phyloP scores from a whole-genome alignment of 53 echinoderm and acorn worm species.

The Echinometra lucunter region DNA sequence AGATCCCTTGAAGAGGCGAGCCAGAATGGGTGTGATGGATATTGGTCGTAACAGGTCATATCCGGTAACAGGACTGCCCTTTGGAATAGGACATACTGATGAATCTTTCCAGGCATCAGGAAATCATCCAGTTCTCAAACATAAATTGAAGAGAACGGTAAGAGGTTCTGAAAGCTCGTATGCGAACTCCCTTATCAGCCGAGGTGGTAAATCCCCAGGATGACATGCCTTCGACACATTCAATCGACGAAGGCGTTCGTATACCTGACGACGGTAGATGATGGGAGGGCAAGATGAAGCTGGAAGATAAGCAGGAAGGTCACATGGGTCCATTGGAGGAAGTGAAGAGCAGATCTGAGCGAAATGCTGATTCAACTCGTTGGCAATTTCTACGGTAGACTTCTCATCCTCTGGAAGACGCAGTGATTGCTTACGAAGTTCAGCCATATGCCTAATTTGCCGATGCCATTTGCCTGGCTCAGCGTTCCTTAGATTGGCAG shows the following conservation, averaged over 20 bases:
- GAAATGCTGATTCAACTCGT: not conserved
- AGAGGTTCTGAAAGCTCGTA: slow-evolving; percentile 2
- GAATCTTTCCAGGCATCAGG: slow-evolving; percentile 20
- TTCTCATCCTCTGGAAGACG: too few species aligned
- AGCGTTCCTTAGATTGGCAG: too few species aligned
- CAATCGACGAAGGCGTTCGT: not conserved
- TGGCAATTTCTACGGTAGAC: not conserved
- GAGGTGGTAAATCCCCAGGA: not conserved
- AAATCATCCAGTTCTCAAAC: not conserved
- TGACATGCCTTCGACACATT: too few species aligned
- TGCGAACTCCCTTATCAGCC: not conserved
- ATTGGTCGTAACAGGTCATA: not conserved
- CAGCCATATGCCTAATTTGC: too few species aligned
- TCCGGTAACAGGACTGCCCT: slow-evolving; percentile 16
- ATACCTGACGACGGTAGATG: slow-evolving; percentile 6
- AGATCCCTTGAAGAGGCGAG: too few species aligned
- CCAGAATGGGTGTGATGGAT: not conserved
- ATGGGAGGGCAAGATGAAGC: not conserved
- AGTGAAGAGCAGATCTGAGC: not conserved
- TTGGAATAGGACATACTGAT: not conserved
- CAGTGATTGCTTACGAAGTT: too few species aligned
- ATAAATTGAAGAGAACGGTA: not conserved
- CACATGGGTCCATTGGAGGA: not conserved
- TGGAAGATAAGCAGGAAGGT: slow-evolving; percentile 14
- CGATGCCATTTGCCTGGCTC: too few species aligned